Percentiles rank a stretch among this genome's conserved stretches.
These are phyloP conservation scores for Elachura formosa DNA, from an alignment of 2,113 vertebrate genomes.

Conservation along the genomic window DNA sequence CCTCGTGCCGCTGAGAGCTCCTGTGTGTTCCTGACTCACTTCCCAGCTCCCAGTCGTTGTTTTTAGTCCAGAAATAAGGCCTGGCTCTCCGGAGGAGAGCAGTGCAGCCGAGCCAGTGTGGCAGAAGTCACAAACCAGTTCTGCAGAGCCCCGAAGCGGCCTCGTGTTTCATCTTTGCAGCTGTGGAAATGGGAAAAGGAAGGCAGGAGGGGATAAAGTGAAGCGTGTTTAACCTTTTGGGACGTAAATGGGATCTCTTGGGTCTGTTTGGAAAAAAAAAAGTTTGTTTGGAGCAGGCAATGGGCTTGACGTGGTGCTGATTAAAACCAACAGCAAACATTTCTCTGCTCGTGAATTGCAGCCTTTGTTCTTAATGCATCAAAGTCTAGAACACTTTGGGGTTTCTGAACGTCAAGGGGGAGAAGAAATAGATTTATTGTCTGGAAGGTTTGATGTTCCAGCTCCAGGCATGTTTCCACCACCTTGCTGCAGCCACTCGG, in stretches of 20 bases:
- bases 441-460: not conserved
- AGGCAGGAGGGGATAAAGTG: not conserved
- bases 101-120: accelerated
- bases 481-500: not conserved
- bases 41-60: not conserved
- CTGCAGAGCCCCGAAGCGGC: too few relatives aligned
- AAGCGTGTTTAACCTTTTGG: not conserved
- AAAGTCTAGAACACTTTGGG: not conserved
- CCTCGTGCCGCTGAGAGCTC: not conserved
- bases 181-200: not conserved
- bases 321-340: not conserved
- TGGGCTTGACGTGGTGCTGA: not conserved
- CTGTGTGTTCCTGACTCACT: not conserved
- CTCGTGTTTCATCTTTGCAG: not conserved
- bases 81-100: not conserved
- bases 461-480: not conserved
- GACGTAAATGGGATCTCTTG: not conserved
- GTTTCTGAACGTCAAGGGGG: not conserved
- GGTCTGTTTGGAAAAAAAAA: not conserved
- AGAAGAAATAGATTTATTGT: not conserved
- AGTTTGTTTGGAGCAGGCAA: accelerated
- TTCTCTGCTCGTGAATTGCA: not conserved
- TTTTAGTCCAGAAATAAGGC: not conserved
- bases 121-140: conserved; percentile 20
- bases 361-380: not conserved